Conservation (phyloP, 2,797 vertebrate genomes). For the Tenualosa ilisha region DNA sequence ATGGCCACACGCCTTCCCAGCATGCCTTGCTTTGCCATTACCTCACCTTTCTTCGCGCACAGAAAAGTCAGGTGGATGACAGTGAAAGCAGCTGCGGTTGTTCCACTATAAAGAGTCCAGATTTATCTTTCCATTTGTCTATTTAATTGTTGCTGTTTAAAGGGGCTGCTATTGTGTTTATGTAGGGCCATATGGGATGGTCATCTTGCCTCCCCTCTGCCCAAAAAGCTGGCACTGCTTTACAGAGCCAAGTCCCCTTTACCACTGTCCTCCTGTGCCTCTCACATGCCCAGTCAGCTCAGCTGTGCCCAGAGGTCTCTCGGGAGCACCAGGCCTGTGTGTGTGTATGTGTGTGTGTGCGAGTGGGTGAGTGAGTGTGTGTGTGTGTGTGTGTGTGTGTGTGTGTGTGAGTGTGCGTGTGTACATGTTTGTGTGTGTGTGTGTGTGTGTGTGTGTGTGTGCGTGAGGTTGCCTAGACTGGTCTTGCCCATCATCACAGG, state of each 20-base stretch:
- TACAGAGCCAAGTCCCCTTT: not conserved
- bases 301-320: constrained; percentile 38
- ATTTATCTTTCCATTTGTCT: not conserved
- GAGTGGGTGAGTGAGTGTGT: not conserved
- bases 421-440: not conserved
- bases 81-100: not conserved
- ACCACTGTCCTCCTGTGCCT: constrained; percentile 30
- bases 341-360: not conserved
- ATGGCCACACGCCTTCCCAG: not conserved
- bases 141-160: not conserved
- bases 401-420: not conserved
- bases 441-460: not conserved
- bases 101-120: not conserved
- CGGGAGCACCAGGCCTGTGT: constrained; percentile 23
- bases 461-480: constrained; percentile 15
- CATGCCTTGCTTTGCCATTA: constrained; percentile 3
- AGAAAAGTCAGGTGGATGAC: not conserved
- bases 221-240: not conserved
- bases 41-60: constrained; percentile 13
- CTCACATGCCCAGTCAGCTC: constrained; percentile 35
- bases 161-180: not conserved
- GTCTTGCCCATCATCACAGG: constrained; percentile 35
- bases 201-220: not conserved
- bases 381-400: not conserved
- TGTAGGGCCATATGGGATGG: not conserved